Conservation (phyloP, 2,888 invertebrate species). For the Drosophila ustulata region DNA sequence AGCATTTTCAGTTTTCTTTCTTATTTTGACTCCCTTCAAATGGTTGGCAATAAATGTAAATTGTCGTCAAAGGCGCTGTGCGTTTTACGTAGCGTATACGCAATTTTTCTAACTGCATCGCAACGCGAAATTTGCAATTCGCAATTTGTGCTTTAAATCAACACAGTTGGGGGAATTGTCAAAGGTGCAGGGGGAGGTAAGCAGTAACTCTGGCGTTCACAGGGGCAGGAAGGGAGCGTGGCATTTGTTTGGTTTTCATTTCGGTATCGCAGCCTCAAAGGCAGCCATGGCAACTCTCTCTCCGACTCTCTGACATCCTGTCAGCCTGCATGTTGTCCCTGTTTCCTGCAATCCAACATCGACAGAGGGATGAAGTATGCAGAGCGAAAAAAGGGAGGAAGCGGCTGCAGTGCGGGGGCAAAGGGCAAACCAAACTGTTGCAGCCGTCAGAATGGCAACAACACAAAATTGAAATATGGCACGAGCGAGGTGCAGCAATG, state of each 20-base stretch:
- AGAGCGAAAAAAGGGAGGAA: constrained; percentile 10
- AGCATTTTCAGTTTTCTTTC: constrained; percentile 15
- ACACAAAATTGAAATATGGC: constrained; percentile 71
- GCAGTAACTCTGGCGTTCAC: no score
- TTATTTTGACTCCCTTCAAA: constrained; percentile 18
- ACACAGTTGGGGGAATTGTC: constrained; percentile 45
- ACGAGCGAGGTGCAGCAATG: constrained; percentile 72
- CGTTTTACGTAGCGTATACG: constrained; percentile 44
- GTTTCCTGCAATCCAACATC: not conserved
- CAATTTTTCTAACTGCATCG: constrained; percentile 42
- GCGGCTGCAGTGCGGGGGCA: not conserved
- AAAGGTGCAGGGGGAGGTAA: not conserved
- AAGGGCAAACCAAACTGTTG: constrained; percentile 34
- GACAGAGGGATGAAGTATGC: constrained; percentile 18
- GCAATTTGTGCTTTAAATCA: constrained; percentile 70
- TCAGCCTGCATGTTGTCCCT: constrained; percentile 14
- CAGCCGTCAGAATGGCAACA: constrained; percentile 38
- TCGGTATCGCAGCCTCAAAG: constrained; percentile 50
- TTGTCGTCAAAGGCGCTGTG: constrained; percentile 40
- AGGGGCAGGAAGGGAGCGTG: constrained; percentile 41
- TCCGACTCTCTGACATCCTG: constrained; percentile 29
- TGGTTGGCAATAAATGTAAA: constrained; percentile 56
- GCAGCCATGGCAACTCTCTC: constrained; percentile 60
- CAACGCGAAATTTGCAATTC: constrained; percentile 51
- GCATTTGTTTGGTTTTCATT: constrained; percentile 80